Conservation (phyloP, 2,113 vertebrate species). For the Danio rerio region DNA sequence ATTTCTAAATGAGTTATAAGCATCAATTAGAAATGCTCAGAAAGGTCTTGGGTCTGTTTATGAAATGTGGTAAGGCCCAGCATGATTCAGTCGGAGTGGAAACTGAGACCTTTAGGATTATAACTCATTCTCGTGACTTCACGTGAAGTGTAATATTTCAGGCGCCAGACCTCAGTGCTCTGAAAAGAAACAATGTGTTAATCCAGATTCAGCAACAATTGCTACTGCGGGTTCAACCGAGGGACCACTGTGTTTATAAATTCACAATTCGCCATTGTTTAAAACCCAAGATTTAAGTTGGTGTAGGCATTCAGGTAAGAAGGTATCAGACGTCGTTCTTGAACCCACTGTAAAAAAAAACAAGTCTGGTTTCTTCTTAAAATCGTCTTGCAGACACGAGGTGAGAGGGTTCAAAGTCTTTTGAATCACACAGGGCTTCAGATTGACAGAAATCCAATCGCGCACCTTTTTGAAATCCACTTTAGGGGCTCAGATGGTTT, state of each 20-base stretch:
- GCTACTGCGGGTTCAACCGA: constrained; percentile 19
- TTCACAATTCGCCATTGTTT: neutral
- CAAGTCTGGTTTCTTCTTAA: neutral
- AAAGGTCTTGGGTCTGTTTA: constrained; percentile 36
- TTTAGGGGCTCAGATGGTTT: constrained; percentile 66
- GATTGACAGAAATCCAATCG: constrained; percentile 58
- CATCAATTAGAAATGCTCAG: constrained; percentile 4
- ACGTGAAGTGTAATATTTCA: constrained; percentile 67
- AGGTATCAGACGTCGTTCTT: constrained; percentile 23
- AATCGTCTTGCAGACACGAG: neutral
- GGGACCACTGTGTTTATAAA: constrained; percentile 6
- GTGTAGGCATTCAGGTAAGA: neutral
- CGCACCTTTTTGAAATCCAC: constrained; percentile 64
- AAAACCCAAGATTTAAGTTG: neutral
- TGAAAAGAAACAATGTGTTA: constrained; percentile 1
- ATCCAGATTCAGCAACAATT: neutral
- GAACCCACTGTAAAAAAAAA: neutral
- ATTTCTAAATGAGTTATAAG: constrained; percentile 22
- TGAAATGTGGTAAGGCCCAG: constrained; percentile 28
- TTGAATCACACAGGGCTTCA: constrained; percentile 48
- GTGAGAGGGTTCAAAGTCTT: constrained; percentile 61
- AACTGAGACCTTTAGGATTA: constrained; percentile 59
- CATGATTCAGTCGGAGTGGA: constrained; percentile 34
- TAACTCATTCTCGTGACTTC: constrained; percentile 61
- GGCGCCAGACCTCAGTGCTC: neutral